A percentile compares a stretch with the other conserved stretches of the same genome.
Conservation (phyloP, 1,140 invertebrate species). For the Heliconius congener region DNA sequence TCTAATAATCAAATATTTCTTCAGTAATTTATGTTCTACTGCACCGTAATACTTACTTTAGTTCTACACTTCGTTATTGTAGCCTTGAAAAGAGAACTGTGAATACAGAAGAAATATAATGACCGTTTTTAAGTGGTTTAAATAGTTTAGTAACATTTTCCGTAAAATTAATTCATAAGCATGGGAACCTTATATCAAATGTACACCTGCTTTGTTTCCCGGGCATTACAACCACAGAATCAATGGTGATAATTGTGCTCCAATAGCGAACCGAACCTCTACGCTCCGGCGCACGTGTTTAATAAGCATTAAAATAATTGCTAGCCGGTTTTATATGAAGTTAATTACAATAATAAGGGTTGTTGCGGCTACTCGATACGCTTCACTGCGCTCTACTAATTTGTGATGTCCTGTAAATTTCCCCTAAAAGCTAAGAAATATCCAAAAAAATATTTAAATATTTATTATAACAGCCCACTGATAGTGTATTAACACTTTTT, state of each 20-base stretch:
- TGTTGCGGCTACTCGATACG: constrained; percentile 59
- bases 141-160: background rate
- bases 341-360: constrained; percentile 74
- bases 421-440: constrained; percentile 24
- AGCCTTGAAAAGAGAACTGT: background rate
- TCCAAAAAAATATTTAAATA: background rate
- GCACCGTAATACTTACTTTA: background rate
- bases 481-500: no score
- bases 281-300: constrained; percentile 70
- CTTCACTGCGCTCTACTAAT: constrained; percentile 67
- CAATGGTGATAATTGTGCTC: constrained; percentile 75
- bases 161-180: constrained; percentile 28
- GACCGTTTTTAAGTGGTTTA: background rate
- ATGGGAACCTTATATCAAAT: constrained; percentile 49
- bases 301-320: constrained; percentile 76
- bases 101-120: background rate
- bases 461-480: background rate
- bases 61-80: background rate
- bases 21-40: no score
- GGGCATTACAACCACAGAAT: constrained; percentile 62
- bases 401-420: constrained; percentile 69
- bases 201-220: constrained; percentile 55
- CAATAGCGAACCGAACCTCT: constrained; percentile 58
- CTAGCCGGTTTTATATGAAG: constrained; percentile 71
- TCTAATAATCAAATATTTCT: no score